Conservation (phyloP, 2,113 vertebrate species). For the Peromyscus polionotus region DNA sequence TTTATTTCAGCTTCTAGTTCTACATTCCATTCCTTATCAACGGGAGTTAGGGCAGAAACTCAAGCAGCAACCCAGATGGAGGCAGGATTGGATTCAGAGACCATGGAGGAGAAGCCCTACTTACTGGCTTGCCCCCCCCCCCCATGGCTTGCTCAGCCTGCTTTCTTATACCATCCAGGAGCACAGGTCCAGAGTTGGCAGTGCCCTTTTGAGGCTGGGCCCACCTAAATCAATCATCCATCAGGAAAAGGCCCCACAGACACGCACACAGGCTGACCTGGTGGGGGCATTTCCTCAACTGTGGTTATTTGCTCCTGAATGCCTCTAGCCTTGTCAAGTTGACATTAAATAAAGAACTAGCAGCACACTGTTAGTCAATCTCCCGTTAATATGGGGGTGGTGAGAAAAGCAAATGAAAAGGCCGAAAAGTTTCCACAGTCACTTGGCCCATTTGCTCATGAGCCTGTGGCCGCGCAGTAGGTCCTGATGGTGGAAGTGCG, state of each 20-base stretch:
- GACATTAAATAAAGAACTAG: background rate
- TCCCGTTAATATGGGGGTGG: background rate
- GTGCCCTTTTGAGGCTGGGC: background rate
- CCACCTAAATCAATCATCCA: background rate
- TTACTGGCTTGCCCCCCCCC: background rate
- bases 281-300: background rate
- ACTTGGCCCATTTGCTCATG: background rate
- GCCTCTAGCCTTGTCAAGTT: background rate
- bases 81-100: background rate
- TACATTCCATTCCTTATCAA: background rate
- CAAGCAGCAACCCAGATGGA: background rate
- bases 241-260: background rate
- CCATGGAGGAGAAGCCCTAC: background rate
- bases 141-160: background rate
- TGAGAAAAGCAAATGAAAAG: background rate
- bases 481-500: fast-evolving
- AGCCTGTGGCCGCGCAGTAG: background rate
- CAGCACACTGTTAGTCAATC: background rate
- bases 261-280: background rate
- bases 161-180: background rate
- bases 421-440: background rate
- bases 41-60: background rate
- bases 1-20: background rate
- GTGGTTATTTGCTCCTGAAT: background rate
- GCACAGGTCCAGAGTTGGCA: background rate